Base-by-base conservation (phyloP, 1,140 invertebrate genomes). In the Drosophila nasuta region DNA sequence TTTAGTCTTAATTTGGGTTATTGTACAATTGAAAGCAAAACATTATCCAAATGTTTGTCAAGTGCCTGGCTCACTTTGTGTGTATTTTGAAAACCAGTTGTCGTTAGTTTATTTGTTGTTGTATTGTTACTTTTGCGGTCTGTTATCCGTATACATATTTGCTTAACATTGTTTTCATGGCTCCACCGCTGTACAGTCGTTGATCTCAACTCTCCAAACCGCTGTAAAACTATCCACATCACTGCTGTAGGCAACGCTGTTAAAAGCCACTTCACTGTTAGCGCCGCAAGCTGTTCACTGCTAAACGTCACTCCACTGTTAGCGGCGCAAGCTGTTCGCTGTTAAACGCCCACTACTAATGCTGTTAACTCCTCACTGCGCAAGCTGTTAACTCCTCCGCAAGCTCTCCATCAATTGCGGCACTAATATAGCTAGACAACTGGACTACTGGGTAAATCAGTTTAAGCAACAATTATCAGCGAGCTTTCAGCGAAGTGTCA, bases 81-180 rank as follows among this genome's bases (percentile, higher is more conserved):
- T 75, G 28, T 57, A 54, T 45, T 33, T 66, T 74, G 45, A 75
- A 87, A 87, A 87, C 83, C 83, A 89, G 83, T 88, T 88, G 83
- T 87, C 35, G 25, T 46, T 69, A 56, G 28, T 52, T 54, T 38
- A 59, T 33, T 57, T 73, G 20, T 45, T 49, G 30, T 72, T 68
- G 51, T 33, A 33, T 52, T 52, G 25, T 52, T 28, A 52, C 5
- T 33, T 13, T 41, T 70, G 35, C 58, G 60, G 56, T 51, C 66
- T 63, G 48, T 69, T 58, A 54, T 38, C 33, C 52, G 15, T 86
- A 30, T 3, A 35, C 7, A 20, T 73, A 79, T 82, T 88, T 88
- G 77, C 43, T 58, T 88, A 87, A 83, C 83, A 88, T 67, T 89
- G 82, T 75, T 83, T 89, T 81, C 83, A 88, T 83, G 83, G 83